Conservation (phyloP, 1,140 invertebrate species). For the Papilio xuthus region DNA sequence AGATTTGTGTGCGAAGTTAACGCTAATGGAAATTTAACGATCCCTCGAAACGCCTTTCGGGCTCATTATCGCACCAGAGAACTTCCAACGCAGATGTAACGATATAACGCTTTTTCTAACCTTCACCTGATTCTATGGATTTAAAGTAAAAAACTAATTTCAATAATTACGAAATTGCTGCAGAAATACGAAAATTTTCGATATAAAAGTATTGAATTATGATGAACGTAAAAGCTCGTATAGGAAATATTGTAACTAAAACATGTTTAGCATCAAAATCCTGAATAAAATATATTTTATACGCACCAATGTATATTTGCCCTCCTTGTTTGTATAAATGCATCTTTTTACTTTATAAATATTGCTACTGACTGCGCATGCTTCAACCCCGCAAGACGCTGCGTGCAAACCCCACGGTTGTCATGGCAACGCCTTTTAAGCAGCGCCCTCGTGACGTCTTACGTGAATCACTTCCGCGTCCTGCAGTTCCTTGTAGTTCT, state of each 20-base stretch:
- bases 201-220: no score
- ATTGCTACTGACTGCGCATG: neutral
- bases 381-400: neutral
- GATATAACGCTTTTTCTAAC: neutral
- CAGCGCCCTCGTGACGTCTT: slow-evolving; percentile 12
- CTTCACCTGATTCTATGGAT: neutral
- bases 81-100: neutral
- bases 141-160: no score
- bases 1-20: slow-evolving; percentile 6
- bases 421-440: neutral
- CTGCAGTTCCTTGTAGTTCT: slow-evolving; percentile 18
- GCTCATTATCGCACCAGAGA: slow-evolving; percentile 4
- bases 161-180: no score
- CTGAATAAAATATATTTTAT: no score
- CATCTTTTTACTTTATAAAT: no score
- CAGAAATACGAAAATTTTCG: no score
- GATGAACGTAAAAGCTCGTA: neutral
- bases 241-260: neutral
- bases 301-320: no score
- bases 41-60: slow-evolving; percentile 14
- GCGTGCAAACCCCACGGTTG: neutral
- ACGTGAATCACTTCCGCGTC: slow-evolving; percentile 22
- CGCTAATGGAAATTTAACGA: slow-evolving; percentile 26
- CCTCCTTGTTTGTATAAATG: no score
- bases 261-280: no score